Evolutionary conservation across 1,140 invertebrate genomes (phyloP).

Genomic region (Parasteatoda tepidariorum): DNA sequence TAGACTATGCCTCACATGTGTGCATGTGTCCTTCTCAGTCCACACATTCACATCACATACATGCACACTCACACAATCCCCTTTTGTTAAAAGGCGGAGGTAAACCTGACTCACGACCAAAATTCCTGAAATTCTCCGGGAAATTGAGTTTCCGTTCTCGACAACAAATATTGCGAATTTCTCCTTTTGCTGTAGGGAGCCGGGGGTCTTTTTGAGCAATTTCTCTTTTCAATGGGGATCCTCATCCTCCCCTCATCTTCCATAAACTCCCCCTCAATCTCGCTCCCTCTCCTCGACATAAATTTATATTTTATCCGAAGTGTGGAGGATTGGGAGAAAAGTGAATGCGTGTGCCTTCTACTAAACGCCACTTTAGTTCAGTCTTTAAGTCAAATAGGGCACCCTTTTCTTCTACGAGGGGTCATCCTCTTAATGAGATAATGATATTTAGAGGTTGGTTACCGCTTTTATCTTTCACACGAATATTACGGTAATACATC

Average conservation of each 20-base stretch:
- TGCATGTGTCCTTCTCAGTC: not conserved
- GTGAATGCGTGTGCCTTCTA: slow-evolving; percentile 48
- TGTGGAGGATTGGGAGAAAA: slow-evolving; percentile 1
- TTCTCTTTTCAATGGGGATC: slow-evolving; percentile 55
- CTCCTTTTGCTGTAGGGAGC: slow-evolving; percentile 38
- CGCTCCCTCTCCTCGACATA: slow-evolving; percentile 34
- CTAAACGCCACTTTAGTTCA: slow-evolving; percentile 54
- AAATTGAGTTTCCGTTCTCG: slow-evolving; percentile 55
- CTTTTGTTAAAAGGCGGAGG: slow-evolving; percentile 32
- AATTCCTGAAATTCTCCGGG: slow-evolving; percentile 56
- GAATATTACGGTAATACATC: no score
- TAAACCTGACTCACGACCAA: slow-evolving; percentile 48
- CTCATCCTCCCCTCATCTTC: not conserved
- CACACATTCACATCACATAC: slow-evolving; percentile 13
- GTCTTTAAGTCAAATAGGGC: slow-evolving; percentile 5
- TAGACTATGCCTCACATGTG: not conserved
- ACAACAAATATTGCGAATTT: slow-evolving; percentile 57
- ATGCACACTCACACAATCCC: not conserved
- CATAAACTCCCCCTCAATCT: not conserved
- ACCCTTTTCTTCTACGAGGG: not conserved
- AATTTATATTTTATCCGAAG: slow-evolving; percentile 58
- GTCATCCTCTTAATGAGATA: slow-evolving; percentile 24
- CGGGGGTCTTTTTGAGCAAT: slow-evolving; percentile 52
- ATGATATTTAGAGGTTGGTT: not conserved
- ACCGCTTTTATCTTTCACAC: no score